phyloP scores from a whole-genome alignment of 2,888 invertebrate species.

The Caenorhabditis drosophilae region DNA sequence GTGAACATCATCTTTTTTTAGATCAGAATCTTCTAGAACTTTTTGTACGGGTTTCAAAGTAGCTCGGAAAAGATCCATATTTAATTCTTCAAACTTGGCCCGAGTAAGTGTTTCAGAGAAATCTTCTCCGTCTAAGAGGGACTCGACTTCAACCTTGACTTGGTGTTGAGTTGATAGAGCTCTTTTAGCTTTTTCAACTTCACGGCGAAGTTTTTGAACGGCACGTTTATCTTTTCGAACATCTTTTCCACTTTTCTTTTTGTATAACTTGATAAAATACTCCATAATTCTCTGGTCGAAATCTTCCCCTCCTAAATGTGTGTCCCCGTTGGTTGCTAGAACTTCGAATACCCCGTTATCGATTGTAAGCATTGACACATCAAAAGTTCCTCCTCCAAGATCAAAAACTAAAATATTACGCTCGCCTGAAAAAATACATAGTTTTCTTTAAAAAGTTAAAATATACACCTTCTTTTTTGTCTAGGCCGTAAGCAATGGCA shows the following conservation, averaged over 20 bases:
- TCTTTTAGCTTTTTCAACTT: slow-evolving; percentile 71
- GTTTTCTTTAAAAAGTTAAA: slow-evolving; percentile 9
- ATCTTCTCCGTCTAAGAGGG: slow-evolving; percentile 96
- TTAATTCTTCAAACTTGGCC: slow-evolving; percentile 81
- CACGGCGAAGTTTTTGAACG: slow-evolving; percentile 70
- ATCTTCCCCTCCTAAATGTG: slow-evolving; percentile 84
- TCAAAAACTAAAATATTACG: slow-evolving; percentile 98
- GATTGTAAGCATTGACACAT: slow-evolving; percentile 96
- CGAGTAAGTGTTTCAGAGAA: slow-evolving; percentile 96
- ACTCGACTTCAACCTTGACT: slow-evolving; percentile 87
- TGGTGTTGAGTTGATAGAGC: slow-evolving; percentile 90
- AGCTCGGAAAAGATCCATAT: slow-evolving; percentile 76
- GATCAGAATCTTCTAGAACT: slow-evolving; percentile 94
- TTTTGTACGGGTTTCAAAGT: slow-evolving; percentile 89
- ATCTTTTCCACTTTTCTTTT: slow-evolving; percentile 71
- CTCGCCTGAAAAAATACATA: slow-evolving; percentile 70
- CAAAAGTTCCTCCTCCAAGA: slow-evolving; percentile 98
- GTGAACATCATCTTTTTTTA: slow-evolving; percentile 96
- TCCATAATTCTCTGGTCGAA: slow-evolving; percentile 76
- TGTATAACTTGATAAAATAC: slow-evolving; percentile 88
- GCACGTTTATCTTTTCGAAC: slow-evolving; percentile 70
- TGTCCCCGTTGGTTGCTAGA: slow-evolving; percentile 62
- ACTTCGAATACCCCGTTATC: slow-evolving; percentile 97
- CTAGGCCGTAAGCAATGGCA: slow-evolving; percentile 68
- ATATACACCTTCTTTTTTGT: slow-evolving; percentile 69